Evolutionary conservation across 2,888 invertebrate species (phyloP), one percentile per base, ranked within the genome.

Genomic region (Acleris holmiana): DNA sequence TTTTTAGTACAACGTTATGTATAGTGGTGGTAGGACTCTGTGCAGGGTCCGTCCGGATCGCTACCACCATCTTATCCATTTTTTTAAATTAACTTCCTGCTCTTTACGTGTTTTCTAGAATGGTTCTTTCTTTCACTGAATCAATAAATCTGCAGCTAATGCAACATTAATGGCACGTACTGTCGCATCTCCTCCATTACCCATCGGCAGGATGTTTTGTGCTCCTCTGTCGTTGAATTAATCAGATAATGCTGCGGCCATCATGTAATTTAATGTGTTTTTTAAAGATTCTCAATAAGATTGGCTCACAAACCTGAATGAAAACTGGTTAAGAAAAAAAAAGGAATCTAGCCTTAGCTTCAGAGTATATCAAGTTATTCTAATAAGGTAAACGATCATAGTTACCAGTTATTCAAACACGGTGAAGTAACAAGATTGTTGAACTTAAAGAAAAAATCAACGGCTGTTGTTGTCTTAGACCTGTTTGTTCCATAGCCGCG

Each of bases 241-340:
- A 67, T 68, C 50, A 48, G 53, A 29, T 53, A 57, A 29, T 40
- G 53, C 56, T 17, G 35, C 35, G 77, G 74, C 71, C 76, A 75
- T 68, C 65, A 62, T 63, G 67, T 51, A 50, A 66, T 67, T 69
- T 72, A 69, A 69, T 64, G 67, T 65, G 35, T 60, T 64, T 68
- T 69, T 69, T 70, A 56, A 56, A 35, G 54, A 65, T 65, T 54
- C 23, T 25, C 29, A 48, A 54, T 35, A 54, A 55, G 44, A 50
- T 54, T 55, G 41, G 41, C 23, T 50, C 41, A 19, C n/a, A 21
- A 55, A 18, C 49, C 53, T 50, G 60, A 50, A 49, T 54, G 48
- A 44, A 49, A 44, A 49, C 55, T 54, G 35, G 55, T 55, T 44
- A 25, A 13, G 18, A 23, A 46, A 44, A 18, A 15, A 40, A 47